phyloP scores from a whole-genome alignment of 2,797 vertebrate genomes.

The Artibeus lituratus region DNA sequence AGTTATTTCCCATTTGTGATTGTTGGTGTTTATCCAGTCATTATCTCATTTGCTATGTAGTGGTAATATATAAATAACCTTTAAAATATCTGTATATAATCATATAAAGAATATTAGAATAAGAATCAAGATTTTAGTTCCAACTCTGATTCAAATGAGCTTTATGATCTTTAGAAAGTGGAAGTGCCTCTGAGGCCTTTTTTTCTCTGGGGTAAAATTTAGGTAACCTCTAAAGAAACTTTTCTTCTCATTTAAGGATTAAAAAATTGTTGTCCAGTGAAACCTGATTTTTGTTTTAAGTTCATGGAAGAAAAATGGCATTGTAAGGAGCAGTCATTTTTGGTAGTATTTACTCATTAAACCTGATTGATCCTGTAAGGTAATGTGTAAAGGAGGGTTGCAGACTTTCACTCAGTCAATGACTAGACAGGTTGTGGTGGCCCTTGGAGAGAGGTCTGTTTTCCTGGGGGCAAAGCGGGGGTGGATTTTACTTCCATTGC shows the following conservation, averaged over 20 bases:
- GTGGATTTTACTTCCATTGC: not conserved
- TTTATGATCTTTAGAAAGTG: not conserved
- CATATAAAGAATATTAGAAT: not conserved
- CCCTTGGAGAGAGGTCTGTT: not conserved
- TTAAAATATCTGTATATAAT: not conserved
- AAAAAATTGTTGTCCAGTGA: not conserved
- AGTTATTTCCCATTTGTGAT: not conserved
- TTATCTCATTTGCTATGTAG: not conserved
- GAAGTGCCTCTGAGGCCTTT: not conserved
- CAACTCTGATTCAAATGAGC: not conserved
- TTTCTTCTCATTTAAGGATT: not conserved
- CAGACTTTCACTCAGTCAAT: not conserved
- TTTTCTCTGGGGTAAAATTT: not conserved
- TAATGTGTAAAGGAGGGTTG: not conserved
- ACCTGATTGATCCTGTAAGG: not conserved
- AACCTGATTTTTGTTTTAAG: not conserved
- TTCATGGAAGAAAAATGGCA: not conserved
- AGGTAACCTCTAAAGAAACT: not conserved
- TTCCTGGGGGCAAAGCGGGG: not conserved
- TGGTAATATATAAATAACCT: not conserved
- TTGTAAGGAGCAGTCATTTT: not conserved
- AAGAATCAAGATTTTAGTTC: not conserved
- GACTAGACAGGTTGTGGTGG: not conserved
- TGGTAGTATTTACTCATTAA: not conserved
- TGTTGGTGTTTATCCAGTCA: not conserved